Conservation (phyloP, 2,888 invertebrate species). For the Xanthorhoe designata region DNA sequence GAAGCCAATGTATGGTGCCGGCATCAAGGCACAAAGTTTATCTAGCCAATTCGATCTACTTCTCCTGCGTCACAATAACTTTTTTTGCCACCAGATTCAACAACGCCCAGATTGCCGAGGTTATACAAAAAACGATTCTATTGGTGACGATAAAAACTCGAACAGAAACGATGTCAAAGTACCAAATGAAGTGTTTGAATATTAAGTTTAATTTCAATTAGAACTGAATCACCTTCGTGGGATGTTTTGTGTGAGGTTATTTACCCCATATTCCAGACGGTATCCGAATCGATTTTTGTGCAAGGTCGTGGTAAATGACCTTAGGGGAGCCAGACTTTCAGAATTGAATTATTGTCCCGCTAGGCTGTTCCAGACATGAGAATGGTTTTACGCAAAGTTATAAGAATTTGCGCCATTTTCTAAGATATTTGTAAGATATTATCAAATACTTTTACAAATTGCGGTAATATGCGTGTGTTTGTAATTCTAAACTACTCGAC, state of each 20-base stretch:
- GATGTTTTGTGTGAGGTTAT: constrained; percentile 35
- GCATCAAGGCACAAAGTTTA: constrained; percentile 56
- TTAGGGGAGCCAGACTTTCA: constrained; percentile 31
- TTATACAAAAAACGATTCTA: constrained; percentile 35
- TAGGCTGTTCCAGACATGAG: constrained; percentile 13
- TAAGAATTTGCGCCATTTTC: constrained; percentile 3
- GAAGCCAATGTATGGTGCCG: no score
- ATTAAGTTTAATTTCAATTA: constrained; percentile 31
- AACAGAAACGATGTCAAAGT: constrained; percentile 27
- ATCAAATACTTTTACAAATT: no score
- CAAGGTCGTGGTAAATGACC: constrained; percentile 42
- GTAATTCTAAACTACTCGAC: no score
- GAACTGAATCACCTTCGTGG: constrained; percentile 33
- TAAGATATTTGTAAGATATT: neutral
- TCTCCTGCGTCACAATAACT: constrained; percentile 55
- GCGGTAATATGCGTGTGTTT: no score
- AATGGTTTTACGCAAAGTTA: constrained; percentile 8
- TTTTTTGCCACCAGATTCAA: constrained; percentile 51
- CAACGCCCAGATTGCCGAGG: constrained; percentile 48
- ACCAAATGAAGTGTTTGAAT: constrained; percentile 27
- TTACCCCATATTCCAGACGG: constrained; percentile 43
- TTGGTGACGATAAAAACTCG: constrained; percentile 34
- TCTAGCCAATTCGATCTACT: constrained; percentile 56
- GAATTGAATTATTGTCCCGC: constrained; percentile 29
- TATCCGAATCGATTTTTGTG: constrained; percentile 40